Evolutionary conservation across 2,888 invertebrate species (phyloP).

Genomic region (Microplitis manilae): DNA sequence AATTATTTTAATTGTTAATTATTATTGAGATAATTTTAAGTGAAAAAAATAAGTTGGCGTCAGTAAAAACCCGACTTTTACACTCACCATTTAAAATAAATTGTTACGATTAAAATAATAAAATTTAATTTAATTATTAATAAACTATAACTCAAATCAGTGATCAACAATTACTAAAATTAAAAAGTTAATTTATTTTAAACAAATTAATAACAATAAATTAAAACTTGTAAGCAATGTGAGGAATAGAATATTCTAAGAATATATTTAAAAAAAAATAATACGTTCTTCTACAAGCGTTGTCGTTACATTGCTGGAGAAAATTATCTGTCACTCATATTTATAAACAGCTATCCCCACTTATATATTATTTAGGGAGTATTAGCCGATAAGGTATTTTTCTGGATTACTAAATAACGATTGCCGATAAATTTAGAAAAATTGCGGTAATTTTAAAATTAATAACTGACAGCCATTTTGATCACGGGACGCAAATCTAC

Average conservation of each 20-base stretch:
- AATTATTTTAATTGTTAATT: background rate
- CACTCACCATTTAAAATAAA: no score
- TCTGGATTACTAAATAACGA: background rate
- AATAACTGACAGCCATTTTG: constrained; percentile 22
- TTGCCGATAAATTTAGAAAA: background rate
- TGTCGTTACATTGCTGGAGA: constrained; percentile 2
- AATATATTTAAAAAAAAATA: background rate
- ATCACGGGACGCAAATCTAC: background rate
- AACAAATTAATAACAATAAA: no score
- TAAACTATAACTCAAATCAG: no score
- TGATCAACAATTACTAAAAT: no score
- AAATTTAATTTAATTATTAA: no score
- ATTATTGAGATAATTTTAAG: background rate
- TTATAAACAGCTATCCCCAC: constrained; percentile 1
- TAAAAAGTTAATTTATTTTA: no score
- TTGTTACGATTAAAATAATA: no score
- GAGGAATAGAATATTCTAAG: no score
- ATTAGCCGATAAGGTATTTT: background rate
- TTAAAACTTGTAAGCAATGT: no score
- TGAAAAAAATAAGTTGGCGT: background rate
- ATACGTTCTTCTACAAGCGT: background rate
- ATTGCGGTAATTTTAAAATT: constrained; percentile 1
- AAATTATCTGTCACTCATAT: background rate
- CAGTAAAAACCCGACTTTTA: background rate
- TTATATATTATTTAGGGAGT: background rate